Conservation (phyloP, 2,113 vertebrate genomes). For the Lepisosteus oculatus region DNA sequence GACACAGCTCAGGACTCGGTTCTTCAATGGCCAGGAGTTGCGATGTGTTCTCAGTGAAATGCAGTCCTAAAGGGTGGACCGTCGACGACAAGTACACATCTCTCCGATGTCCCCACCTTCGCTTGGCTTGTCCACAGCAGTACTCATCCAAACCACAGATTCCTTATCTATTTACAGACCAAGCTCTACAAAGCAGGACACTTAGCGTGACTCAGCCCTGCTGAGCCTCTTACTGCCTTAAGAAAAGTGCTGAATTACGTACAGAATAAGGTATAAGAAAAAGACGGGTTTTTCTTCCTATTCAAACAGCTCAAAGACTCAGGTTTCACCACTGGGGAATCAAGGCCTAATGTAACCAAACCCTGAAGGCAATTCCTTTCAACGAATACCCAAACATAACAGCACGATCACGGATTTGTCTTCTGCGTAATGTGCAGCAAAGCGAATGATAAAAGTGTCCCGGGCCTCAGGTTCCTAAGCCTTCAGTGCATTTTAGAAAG, state of each 20-base stretch:
- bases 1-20: too few relatives aligned
- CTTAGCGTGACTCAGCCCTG: slow-evolving; percentile 15
- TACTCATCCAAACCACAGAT: too few relatives aligned
- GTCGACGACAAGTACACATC: background rate
- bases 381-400: slow-evolving; percentile 25
- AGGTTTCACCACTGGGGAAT: slow-evolving; percentile 7
- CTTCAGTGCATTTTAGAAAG: slow-evolving; percentile 19
- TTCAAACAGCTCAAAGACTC: slow-evolving; percentile 11
- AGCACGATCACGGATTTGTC: slow-evolving; percentile 1
- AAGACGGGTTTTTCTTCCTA: slow-evolving; percentile 3
- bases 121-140: background rate
- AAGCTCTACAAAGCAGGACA: background rate
- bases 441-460: background rate
- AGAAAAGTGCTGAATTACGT: background rate
- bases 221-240: slow-evolving; percentile 5
- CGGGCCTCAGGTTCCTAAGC: slow-evolving; percentile 20
- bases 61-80: too few relatives aligned
- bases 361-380: slow-evolving; percentile 22
- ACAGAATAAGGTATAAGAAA: slow-evolving; percentile 8
- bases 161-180: too few relatives aligned
- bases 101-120: background rate
- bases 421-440: background rate
- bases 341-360: slow-evolving; percentile 14
- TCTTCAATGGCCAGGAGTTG: too few relatives aligned
- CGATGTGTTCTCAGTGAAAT: too few relatives aligned